Evolutionary conservation across 37 sponge, comb jelly and placozoan species (phyloP), one percentile per base, ranked within the genome.

Genomic region (Petrosia ficiformis): DNA sequence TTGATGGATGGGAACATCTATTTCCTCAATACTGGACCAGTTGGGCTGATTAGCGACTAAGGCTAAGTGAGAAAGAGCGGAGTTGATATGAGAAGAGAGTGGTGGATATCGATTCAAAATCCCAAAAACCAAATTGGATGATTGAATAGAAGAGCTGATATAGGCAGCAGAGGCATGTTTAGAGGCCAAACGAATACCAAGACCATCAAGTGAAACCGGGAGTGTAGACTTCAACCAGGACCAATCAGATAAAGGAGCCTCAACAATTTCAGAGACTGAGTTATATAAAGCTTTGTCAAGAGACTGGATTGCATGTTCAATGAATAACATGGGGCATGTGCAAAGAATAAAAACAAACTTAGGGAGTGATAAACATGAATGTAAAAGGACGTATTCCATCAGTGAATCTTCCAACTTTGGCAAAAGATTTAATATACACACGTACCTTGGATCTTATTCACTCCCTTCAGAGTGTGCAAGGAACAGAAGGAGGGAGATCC

Each of bases 321-420:
- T 68, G 11, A 39, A 6, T 28, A 8, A 6, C 21, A 29, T 11
- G 29, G 69, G 69, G 22, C 69, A 68, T 36, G 69, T 68, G 4
- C 69, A 40, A 11, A 68, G 39, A 29, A 29, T 11, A 68, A 39
- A 61, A 11, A n/a, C 22, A 61, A 61, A 26, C 28, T 61, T 61
- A 61, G 63, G 63, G 5, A 61, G 26, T 26, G 28, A 26, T 5
- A 61, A 29, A 22, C 63, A 61, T 26, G 63, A 61, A 11, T 29
- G 22, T n/a, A 68, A 40, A 68, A 68, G 69, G 35, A 40, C 69
- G 39, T 21, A 11, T 31, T 68, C 69, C 33, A 68, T 32, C 69
- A 36, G 69, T 24, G 69, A 68, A 40, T 68, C 69, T 14, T 32
- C 30, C 30, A 68, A 29, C 8, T 68, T 40, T 28, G 69, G 69